phyloP scores from a whole-genome alignment of 2,113 vertebrate genomes.

The Urocolius indicus region DNA sequence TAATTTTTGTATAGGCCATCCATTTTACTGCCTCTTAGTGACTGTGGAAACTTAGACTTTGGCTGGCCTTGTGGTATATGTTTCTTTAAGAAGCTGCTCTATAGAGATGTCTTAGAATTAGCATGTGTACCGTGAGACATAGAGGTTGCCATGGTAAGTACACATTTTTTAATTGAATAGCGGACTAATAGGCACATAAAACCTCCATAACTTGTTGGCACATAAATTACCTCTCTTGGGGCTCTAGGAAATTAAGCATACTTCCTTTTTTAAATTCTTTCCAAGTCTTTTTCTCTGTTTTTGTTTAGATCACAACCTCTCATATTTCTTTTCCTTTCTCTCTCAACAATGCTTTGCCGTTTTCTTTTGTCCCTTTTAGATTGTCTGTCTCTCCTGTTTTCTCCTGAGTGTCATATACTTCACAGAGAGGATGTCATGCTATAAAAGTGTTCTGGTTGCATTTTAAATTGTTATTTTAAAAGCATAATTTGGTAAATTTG shows the following conservation, averaged over 20 bases:
- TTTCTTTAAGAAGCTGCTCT: constrained; percentile 71
- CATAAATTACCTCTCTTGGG: constrained; percentile 72
- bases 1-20: background rate
- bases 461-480: background rate
- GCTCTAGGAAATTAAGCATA: constrained; percentile 68
- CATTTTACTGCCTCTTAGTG: background rate
- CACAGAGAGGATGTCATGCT: background rate
- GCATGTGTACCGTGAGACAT: constrained; percentile 47
- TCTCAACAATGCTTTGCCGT: constrained; percentile 4
- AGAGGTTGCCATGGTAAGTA: constrained; percentile 70
- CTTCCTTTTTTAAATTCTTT: constrained; percentile 62
- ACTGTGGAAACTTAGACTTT: background rate
- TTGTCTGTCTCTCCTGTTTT: background rate
- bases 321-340: background rate
- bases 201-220: constrained; percentile 69
- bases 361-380: background rate
- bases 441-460: background rate
- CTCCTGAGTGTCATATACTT: background rate
- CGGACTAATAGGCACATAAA: constrained; percentile 78
- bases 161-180: constrained; percentile 77
- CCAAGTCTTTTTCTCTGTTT: constrained; percentile 1
- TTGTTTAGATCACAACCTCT: constrained; percentile 38
- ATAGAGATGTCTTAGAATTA: constrained; percentile 63
- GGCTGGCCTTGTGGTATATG: constrained; percentile 5
- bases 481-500: background rate